Base-by-base conservation (phyloP, 2,113 vertebrate species). In the Orcinus orca region DNA sequence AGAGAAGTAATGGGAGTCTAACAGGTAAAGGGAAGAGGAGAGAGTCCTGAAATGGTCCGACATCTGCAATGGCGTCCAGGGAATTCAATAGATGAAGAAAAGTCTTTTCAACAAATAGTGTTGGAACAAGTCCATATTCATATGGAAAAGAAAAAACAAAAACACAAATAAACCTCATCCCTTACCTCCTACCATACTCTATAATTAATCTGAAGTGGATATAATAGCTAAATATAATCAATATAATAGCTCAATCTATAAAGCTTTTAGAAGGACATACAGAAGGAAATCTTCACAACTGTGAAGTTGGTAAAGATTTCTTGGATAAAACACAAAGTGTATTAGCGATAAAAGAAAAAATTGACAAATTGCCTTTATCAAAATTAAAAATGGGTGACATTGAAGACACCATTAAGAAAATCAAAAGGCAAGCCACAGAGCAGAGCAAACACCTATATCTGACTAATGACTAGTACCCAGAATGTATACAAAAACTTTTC, bases 51-150 rank as follows among this genome's bases (percentile, higher is more conserved):
- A 44, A 17, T 0, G 10, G 26, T 33, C 50, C 3, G 23, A 17
- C 29, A 0, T 41, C 67, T 14, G 17, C 1, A 13, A 11, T 14
- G 9, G 23, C 9, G 2, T 36, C 25, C 12, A 36, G n/a, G 36
- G 13, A 36, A 79, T 41, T n/a, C 18, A 71, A 13, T 14, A 1
- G 68, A 38, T 10, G 36, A 58, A 76, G 76, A 74, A 36, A 44
- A 33, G 14, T 50, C 47, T 88, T 60, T 55, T 31, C 36, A 80
- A 55, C 29, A 44, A 83, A 38, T 5, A 7, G 23, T 21, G 7
- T 8, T 21, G 15, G 31, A 74, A 68, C 10, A 47, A 53, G 3
- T 7, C 2, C 8, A 21, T 9, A 12, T 26, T 8, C 17, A 25
- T 9, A 11, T 11, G 58, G 55, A 1, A 15, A 41, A 41, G 62